Evolutionary conservation across 2,888 invertebrate species (phyloP).

Genomic region (Hemicrepidius hirtus): DNA sequence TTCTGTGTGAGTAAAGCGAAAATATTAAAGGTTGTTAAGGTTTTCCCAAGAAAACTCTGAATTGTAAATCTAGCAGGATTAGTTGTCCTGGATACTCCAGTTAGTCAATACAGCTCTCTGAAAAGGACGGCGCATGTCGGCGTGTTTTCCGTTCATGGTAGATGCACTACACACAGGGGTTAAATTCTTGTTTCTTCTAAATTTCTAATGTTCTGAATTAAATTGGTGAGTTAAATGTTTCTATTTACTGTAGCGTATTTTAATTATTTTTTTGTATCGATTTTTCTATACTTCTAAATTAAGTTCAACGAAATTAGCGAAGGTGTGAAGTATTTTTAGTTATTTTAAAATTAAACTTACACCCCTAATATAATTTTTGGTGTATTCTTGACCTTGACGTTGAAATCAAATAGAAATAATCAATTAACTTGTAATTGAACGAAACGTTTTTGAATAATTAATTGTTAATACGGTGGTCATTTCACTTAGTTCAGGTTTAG

Average conservation of each 20-base stretch:
- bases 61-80: constrained; percentile 11
- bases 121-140: constrained; percentile 20
- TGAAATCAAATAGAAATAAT: background rate
- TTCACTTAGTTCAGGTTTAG: background rate
- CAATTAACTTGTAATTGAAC: too few relatives aligned
- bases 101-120: constrained; percentile 33
- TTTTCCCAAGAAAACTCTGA: background rate
- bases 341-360: too few relatives aligned
- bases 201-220: constrained; percentile 6
- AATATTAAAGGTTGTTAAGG: too few relatives aligned
- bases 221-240: constrained; percentile 4
- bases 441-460: too few relatives aligned
- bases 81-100: constrained; percentile 4
- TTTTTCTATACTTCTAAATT: too few relatives aligned
- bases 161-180: background rate
- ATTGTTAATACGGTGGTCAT: too few relatives aligned
- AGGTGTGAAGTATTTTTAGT: too few relatives aligned
- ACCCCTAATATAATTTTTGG: background rate
- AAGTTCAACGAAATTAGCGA: too few relatives aligned
- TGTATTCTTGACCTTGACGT: background rate
- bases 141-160: constrained; percentile 21
- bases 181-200: background rate
- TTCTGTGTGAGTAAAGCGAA: too few relatives aligned
- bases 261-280: too few relatives aligned
- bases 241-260: too few relatives aligned